Base-by-base conservation (phyloP, 2,888 invertebrate species). In the Dynastes grantii region DNA sequence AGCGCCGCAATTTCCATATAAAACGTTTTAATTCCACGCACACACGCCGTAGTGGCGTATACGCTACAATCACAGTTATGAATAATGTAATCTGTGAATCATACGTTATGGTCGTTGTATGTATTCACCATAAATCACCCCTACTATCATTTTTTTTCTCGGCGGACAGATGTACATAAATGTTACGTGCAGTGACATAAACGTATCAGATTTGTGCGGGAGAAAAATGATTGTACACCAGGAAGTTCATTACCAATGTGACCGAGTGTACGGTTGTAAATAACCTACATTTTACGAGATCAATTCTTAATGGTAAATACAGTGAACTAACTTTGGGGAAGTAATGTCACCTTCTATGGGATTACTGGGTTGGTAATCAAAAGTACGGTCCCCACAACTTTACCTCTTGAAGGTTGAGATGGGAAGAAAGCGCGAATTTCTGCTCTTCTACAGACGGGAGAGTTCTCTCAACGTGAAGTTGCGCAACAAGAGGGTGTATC, bases 51-150 rank as follows among this genome's bases (percentile, higher is more conserved):
- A 45, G 45, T 45, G 9, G 45, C 11, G 6, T 37, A 37, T 6
- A 37, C 37, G 37, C 4, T 22, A 67, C 45, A 68, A 68, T 68
- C 49, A 49, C 22, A 73, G 55, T 73, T 73, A 73, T 73, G 73
- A 73, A 73, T 73, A 73, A 73, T 73, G 73, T 37, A 73, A 73
- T 40, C 58, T 58, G 58, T 13, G 73, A 45, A 73, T 73, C 61
- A 22, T 73, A 73, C 73, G 61, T 73, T 37, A 61, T 22, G 29
- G 27, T 22, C 58, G 73, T 40, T 40, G 73, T 61, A 68, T 37
- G 27, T 65, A 49, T 45, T 68, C 45, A 73, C 71, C 27, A 73
- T 73, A 73, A 73, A 73, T 73, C 58, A 73, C 58, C 13, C 49
- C 9, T 68, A 11, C 51, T 68, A 68, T 51, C 68, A 68, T 68